A percentile compares a stretch with the other conserved stretches of the same genome.
phyloP scores from a whole-genome alignment of 2,888 invertebrate genomes.

The Heliconius ethilla region DNA sequence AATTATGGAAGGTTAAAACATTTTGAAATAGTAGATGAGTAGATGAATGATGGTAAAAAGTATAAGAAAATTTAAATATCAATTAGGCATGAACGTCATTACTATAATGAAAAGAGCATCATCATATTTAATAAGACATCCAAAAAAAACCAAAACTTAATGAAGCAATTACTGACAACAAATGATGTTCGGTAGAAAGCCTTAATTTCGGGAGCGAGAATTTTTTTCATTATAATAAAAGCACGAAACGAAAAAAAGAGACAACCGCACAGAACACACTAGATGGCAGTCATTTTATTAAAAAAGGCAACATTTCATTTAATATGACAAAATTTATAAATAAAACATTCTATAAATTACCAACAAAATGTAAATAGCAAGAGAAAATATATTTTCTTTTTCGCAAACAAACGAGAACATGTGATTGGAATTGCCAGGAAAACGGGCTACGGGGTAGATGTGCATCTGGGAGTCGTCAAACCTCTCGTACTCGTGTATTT shows the following conservation, averaged over 20 bases:
- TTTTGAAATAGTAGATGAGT: no score
- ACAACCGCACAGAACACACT: conserved; percentile 4
- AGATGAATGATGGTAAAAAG: not conserved
- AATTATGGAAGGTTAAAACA: no score
- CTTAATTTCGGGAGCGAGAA: conserved; percentile 15
- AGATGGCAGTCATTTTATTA: not conserved
- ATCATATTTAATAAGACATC: not conserved
- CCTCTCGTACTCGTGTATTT: not conserved
- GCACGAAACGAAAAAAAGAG: not conserved
- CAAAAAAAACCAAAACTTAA: conserved; percentile 39
- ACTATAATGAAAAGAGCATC: not conserved
- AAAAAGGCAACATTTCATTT: not conserved
- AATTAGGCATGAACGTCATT: not conserved
- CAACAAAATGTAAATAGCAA: conserved; percentile 4
- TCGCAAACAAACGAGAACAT: conserved; percentile 5
- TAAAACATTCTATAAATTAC: conserved; percentile 8
- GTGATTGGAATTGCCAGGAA: conserved; percentile 13
- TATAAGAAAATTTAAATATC: not conserved
- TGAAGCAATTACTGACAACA: conserved; percentile 42
- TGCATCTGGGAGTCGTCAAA: conserved; percentile 16
- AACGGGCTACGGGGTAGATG: not conserved
- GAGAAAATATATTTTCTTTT: conserved; percentile 1
- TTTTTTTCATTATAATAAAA: conserved; percentile 21
- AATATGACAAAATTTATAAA: conserved; percentile 9
- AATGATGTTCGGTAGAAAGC: conserved; percentile 19